Base-by-base conservation (phyloP, 2,113 vertebrate species). In the Hyperopisus bebe region DNA sequence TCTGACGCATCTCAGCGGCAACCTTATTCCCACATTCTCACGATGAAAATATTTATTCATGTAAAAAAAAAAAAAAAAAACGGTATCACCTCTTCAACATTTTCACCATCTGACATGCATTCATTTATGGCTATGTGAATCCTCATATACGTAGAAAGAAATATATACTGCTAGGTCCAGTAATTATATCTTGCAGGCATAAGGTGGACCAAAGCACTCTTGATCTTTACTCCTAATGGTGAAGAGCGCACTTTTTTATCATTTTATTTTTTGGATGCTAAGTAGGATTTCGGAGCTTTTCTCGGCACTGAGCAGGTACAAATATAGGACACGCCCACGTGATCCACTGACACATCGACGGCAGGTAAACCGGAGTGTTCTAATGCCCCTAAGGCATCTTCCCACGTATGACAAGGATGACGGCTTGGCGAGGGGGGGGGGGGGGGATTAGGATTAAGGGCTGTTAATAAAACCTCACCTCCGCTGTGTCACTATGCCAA, bases 261-360 rank as follows among this genome's bases (percentile, higher is more conserved):
- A 15, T 44, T 8, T 39, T 42, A 39, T 82, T 44, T 80, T 39
- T 21, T 82, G 42, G 42, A 47, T 24, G 80, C 80, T 24, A 8
- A 15, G 19, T 21, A 46, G 39, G 19, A 46, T 35, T 10, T 35
- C 80, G 0, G 39, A 24, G 39, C 31, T 83, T 83, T 46, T 47
- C 80, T 46, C 44, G 1, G 82, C 44, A n/a, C 9, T 46, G 82
- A 84, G 82, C 82, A 3, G 21, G 8, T n/a, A 84, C 82, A 84
- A 55, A 89, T 44, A 42, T 83, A 58, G 74, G 48, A 39, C 50
- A 55, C 77, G 15, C 88, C 88, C 47, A 83, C 88, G 82, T 74
- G 53, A 5, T 24, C 46, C 39, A 51, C 47, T 44, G 27, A 89
- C 74, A 82, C 88, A 83, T 83, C 35, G 53, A 82, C 44, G 88